These are phyloP conservation scores for Troglohyphantes excavatus DNA, from an alignment of 2,888 invertebrate species.

Conservation along the genomic window DNA sequence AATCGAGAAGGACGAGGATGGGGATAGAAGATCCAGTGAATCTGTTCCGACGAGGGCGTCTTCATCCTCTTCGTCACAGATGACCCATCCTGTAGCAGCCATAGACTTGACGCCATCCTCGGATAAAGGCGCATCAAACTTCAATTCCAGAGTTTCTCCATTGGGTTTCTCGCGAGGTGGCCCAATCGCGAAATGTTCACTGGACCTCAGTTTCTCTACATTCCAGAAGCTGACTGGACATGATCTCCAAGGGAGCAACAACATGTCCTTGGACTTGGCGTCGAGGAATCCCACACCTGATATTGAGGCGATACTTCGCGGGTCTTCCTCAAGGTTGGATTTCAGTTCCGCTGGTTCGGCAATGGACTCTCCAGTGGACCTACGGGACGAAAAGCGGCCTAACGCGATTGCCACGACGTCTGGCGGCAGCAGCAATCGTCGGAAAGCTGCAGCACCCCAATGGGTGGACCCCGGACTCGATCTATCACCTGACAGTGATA, in stretches of 20 bases:
- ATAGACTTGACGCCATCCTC: slow-evolving; percentile 63
- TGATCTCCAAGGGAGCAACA: slow-evolving; percentile 11
- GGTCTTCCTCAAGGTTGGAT: slow-evolving; percentile 29
- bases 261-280: slow-evolving; percentile 19
- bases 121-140: slow-evolving; percentile 31
- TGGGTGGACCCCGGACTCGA: slow-evolving; percentile 94
- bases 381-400: slow-evolving; percentile 56
- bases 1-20: slow-evolving; percentile 49
- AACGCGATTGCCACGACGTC: slow-evolving; percentile 12
- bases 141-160: slow-evolving; percentile 43
- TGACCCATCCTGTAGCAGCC: slow-evolving; percentile 25
- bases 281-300: slow-evolving; percentile 44
- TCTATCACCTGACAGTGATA: slow-evolving; percentile 81
- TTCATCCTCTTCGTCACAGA: slow-evolving; percentile 46
- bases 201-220: slow-evolving; percentile 67
- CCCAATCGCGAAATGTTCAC: slow-evolving; percentile 27
- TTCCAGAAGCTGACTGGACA: slow-evolving; percentile 57
- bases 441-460: slow-evolving; percentile 98
- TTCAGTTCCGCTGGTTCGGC: slow-evolving; percentile 8
- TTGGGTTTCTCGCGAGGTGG: slow-evolving; percentile 1
- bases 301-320: slow-evolving; percentile 49
- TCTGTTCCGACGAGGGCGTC: slow-evolving; percentile 42
- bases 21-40: slow-evolving; percentile 44
- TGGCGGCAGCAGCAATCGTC: slow-evolving; percentile 83
- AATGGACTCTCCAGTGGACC: slow-evolving; percentile 60